Conservation (phyloP, 2,797 vertebrate genomes). For the Myotis daubentonii region DNA sequence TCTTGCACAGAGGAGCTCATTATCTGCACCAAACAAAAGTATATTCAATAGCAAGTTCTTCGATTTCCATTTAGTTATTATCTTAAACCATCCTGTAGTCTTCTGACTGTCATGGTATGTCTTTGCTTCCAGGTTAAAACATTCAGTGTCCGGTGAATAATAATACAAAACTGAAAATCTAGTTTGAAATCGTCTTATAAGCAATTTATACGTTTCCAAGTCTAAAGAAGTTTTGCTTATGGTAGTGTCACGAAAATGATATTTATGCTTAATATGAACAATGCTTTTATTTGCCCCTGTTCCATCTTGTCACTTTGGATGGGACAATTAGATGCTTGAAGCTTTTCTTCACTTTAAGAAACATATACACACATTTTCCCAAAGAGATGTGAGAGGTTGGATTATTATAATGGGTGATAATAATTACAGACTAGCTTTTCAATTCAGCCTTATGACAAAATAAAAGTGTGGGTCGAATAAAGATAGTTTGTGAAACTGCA, state of each 20-base stretch:
- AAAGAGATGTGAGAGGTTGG: neutral
- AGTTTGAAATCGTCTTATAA: neutral
- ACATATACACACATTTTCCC: neutral
- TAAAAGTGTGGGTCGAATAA: neutral
- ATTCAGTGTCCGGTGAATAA: conserved; percentile 41
- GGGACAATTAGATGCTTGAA: neutral
- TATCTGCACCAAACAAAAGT: neutral
- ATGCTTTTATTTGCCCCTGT: neutral
- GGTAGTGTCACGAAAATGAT: neutral
- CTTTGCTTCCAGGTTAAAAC: conserved; percentile 24
- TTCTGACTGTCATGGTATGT: conserved; percentile 19
- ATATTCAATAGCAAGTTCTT: conserved; percentile 37
- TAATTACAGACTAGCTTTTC: conserved; percentile 24
- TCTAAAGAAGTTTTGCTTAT: conserved; percentile 7
- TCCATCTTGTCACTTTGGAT: neutral
- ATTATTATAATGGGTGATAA: neutral
- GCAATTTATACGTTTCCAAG: neutral
- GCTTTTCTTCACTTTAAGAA: conserved; percentile 51
- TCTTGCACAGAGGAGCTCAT: neutral
- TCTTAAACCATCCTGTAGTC: conserved; percentile 19
- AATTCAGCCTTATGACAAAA: conserved; percentile 13
- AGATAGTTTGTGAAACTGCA: conserved; percentile 14
- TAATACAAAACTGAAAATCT: conserved; percentile 14
- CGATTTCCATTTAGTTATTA: conserved; percentile 41
- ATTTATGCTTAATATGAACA: conserved; percentile 30